Evolutionary conservation across 2,888 invertebrate species (phyloP), one percentile per base, ranked within the genome.

Genomic region (Lepidochitona cinerea): DNA sequence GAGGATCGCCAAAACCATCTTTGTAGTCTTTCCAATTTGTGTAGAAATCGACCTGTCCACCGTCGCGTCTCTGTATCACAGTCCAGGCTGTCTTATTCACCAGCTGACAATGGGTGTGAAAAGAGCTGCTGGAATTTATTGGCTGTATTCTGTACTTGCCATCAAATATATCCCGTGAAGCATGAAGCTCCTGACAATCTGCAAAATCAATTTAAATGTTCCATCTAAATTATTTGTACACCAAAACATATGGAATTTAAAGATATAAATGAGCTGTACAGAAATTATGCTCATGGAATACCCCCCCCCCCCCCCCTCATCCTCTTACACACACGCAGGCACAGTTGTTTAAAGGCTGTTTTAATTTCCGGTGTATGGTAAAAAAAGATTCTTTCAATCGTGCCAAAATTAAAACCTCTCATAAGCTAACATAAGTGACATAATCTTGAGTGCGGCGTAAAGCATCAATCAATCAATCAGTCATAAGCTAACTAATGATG

Each of bases 11-110:
- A 86, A 96, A 96, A 23, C 95, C 95, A 5, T 92, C 92, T 0
- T 94, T 94, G 87, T 96, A 96, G 74, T 95, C 95, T 72, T 93
- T 92, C 93, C 96, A 96, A 72, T 94, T 94, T 53, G 95, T 93
- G 91, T 96, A 96, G 90, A 96, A 96, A 83, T 96, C 94, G 0
- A 95, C 92, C 14, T 70, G 69, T 32, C 96, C 96, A 87, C 96
- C 95, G 87, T 93, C 93, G 2, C 96, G 93, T 14, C 95, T 93
- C 85, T 96, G 96, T 35, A 96, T 92, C 0, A 95, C 93, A 2
- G 95, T 96, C 93, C 94, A 95, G 1, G 79, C 82, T 41, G 65
- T 49, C 4, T 52, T 26, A 9, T 33, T 37, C 33, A 74, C 70
- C 54, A 77, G 71, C 67, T 79, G 76, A 35, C 79, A 79, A 23